Evolutionary conservation across 2,888 invertebrate genomes (phyloP), one percentile per base, ranked within the genome.

Genomic region (Pyrrhosoma nymphula): DNA sequence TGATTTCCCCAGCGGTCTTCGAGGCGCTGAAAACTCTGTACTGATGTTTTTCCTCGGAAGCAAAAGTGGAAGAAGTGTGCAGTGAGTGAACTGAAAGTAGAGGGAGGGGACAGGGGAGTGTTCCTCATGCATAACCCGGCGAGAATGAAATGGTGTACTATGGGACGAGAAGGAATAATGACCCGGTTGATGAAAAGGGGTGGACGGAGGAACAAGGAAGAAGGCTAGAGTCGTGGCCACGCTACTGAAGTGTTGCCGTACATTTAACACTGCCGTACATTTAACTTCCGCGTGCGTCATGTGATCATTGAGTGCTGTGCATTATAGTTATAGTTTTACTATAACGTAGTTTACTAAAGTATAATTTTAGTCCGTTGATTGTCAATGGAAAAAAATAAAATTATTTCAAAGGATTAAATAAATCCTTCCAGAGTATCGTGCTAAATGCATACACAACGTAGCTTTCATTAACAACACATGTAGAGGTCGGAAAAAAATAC

Each of bases 31-130:
- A 82, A 69, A 82, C 35, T 82, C 82, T 35, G 26, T 3, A 35
- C 35, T 82, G 30, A 35, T 82, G 82, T 82, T 82, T 82, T 82
- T 82, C 82, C 82, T 82, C 82, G 16, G 82, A 82, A 82, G 82
- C 35, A 60, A 82, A 18, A 82, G 82, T 35, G 35, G 82, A 82
- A 69, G 69, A 69, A 47, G 47, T 47, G n/a, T 69, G 69, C n/a
- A 69, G 35, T 35, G 82, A 82, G 82, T 26, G 35, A 35, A 35
- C 16, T 16, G 30, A 16, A 30, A 35, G 30, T 30, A 0, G n/a
- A n/a, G 69, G 3, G 69, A n/a, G 69, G 69, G 69, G 69, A 35
- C 2, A 12, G 0, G 16, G 35, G 20, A n/a, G 16, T 35, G 82
- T 82, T 82, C 35, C n/a, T 82, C 35, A 30, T 82, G 26, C 69